Evolutionary conservation across 2,888 invertebrate genomes (phyloP).

Genomic region (Zygogramma bicolorata): DNA sequence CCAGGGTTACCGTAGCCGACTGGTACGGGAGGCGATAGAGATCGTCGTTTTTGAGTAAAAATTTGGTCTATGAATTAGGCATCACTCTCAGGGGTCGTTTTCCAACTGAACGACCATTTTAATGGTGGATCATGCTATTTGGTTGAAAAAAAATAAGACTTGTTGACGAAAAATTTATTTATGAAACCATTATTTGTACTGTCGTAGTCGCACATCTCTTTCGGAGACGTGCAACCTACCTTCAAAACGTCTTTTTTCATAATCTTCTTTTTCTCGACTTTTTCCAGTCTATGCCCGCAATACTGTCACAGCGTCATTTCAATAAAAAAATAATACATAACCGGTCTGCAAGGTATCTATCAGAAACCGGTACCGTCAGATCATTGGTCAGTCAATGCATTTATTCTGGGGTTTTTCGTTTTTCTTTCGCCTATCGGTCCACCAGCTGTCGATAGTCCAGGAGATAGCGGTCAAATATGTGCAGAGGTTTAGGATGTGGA

Average conservation of each 20-base stretch:
- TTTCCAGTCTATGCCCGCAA: background rate
- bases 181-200: background rate
- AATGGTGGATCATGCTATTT: no score
- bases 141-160: no score
- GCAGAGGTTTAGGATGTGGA: slow-evolving; percentile 76
- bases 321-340: background rate
- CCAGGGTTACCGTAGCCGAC: no score
- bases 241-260: background rate
- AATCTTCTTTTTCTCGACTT: background rate
- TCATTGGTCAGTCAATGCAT: background rate
- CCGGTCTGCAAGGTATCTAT: background rate
- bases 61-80: no score
- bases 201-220: background rate
- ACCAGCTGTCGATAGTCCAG: slow-evolving; percentile 71
- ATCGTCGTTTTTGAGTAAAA: no score
- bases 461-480: slow-evolving; percentile 74
- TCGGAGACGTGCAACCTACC: background rate
- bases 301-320: background rate
- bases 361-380: background rate
- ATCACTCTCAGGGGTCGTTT: no score
- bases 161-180: background rate
- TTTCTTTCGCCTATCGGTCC: background rate
- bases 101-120: no score
- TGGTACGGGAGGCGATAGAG: no score
- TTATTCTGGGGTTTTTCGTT: background rate